Conservation (phyloP, 2,113 vertebrate genomes). For the Accipiter cooperii region DNA sequence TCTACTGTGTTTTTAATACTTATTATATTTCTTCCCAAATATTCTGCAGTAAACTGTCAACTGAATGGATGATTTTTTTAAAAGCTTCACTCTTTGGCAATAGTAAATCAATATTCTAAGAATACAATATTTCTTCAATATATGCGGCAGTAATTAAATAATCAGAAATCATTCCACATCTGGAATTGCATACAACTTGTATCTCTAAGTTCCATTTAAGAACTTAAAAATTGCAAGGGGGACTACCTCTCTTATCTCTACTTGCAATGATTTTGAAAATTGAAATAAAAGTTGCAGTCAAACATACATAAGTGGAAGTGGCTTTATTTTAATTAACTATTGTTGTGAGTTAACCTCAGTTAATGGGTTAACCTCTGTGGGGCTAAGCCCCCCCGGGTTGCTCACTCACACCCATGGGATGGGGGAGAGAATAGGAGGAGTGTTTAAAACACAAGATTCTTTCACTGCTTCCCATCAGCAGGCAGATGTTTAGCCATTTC, state of each 20-base stretch:
- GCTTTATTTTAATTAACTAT: neutral
- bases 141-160: neutral
- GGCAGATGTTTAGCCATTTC: no score
- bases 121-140: neutral
- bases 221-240: neutral
- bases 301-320: neutral
- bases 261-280: neutral
- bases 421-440: neutral
- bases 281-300: neutral
- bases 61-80: neutral
- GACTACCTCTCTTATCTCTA: neutral
- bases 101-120: neutral
- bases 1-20: neutral
- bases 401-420: neutral
- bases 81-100: neutral
- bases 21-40: neutral
- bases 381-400: neutral
- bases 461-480: neutral
- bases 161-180: neutral
- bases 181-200: neutral
- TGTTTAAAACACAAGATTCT: neutral
- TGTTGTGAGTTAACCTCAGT: neutral
- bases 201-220: neutral
- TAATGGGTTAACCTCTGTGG: neutral
- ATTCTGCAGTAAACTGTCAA: neutral